Base-by-base conservation (phyloP, 2,797 vertebrate genomes). In the Erpetoichthys calabaricus region DNA sequence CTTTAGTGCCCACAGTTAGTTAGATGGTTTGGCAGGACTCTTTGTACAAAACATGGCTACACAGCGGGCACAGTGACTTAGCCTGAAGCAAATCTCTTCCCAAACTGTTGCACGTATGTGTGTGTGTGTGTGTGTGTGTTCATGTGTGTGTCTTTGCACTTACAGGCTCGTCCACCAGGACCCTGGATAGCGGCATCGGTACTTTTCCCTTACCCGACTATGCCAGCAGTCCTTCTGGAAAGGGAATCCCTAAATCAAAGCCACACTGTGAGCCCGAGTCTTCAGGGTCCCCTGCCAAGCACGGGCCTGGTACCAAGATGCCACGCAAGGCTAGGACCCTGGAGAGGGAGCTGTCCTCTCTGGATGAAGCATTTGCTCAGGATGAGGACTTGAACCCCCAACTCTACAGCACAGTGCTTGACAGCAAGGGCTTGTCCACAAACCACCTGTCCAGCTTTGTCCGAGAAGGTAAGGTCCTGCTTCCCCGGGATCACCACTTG, bases 151-250 rank as follows among this genome's bases (percentile, higher is more conserved):
- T 25, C 25, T 25, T 25, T 25, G 25, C 25, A 25, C 25, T 9
- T 9, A 51, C 93, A 0, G 87, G 90, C 5, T 92, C 92, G 0
- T 88, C 94, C 74, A 97, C 92, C 0, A 85, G 94, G 79, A 98
- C 94, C 0, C 77, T 97, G 74, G 94, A 97, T 84, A 98, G 94
- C 2, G 94, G 94, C 59, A 98, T 98, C 4, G 94, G 94, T 4
- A 98, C 94, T 4, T 98, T 98, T 70, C 94, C 94, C 0, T 84
- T 94, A 7, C 94, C 94, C 0, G 94, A 96, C 71, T 92, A 93
- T 56, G 86, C 83, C 51, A 79, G 81, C 6, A 86, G 92, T 0
- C 82, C 83, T 1, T 83, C 91, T 0, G 84, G 82, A 7, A 89
- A 94, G 59, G 87, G 86, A 44, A 75, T 87, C 60, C 89, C 91